A percentile compares a stretch with the other conserved stretches of the same genome.
These are phyloP conservation scores for Halictus ligatus DNA, from an alignment of 2,888 invertebrate species.

Conservation along the genomic window DNA sequence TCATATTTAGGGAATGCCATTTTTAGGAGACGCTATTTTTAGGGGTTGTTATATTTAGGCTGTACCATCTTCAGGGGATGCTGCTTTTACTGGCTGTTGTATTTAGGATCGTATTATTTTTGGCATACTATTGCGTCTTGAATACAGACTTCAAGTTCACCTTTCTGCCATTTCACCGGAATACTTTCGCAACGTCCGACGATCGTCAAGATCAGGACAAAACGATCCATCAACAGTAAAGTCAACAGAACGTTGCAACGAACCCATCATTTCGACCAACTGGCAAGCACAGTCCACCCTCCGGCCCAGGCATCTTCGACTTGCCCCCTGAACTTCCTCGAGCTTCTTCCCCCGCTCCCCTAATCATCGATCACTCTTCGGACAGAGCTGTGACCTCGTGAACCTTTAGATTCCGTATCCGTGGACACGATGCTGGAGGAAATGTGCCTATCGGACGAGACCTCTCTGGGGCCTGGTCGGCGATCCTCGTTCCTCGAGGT, in stretches of 20 bases:
- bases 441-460: conserved; percentile 16
- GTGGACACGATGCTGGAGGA: conserved; percentile 49
- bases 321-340: background rate
- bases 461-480: background rate
- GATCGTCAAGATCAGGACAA: no score
- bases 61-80: background rate
- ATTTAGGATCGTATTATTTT: background rate
- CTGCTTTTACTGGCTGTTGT: background rate
- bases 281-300: background rate
- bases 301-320: background rate
- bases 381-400: background rate
- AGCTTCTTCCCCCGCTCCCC: background rate
- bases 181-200: no score
- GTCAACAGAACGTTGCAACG: no score
- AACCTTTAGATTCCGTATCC: conserved; percentile 32
- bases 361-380: background rate
- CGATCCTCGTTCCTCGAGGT: no score
- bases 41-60: no score
- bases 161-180: no score
- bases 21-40: no score
- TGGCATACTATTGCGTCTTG: background rate
- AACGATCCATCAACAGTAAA: no score
- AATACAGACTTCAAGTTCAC: no score
- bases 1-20: no score
- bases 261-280: background rate